Evolutionary conservation across 2,797 vertebrate genomes (phyloP), one percentile per base, ranked within the genome.

Genomic region (Gallinago stenura): DNA sequence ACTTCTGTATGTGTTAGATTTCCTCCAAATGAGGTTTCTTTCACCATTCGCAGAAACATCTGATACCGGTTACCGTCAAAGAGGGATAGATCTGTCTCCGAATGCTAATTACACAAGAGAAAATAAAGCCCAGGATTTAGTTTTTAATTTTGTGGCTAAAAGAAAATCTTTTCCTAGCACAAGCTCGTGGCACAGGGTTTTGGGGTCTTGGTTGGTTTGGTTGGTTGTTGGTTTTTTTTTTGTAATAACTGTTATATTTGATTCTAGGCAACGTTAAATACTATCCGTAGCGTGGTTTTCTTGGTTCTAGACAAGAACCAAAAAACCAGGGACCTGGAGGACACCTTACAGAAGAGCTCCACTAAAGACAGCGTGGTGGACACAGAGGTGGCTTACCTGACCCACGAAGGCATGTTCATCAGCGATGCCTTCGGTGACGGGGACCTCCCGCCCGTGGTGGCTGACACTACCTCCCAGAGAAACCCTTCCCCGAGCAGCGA

Each of bases 391-490:
- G 99, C 99, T 82, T 99, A 99, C 97, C 98, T 99, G 97, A 99
- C 99, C 30, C 99, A 99, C 3, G 99, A 99, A 96, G 99, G 99
- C 76, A 97, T 99, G 97, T 99, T 99, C 95, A 99, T 99, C 95
- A 99, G 99, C 26, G 99, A 99, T 5, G 99, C 99, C 1, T 98
- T 99, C 41, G 89, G 95, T 2, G 98, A 98, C 17, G 98, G 97
- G 18, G 98, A 98, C 77, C 98, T 98, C 87, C 96, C 80, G 2
- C 51, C 95, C 37, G 65, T 86, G 69, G 94, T 87, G 66, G 83
- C 95, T 16, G 97, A 97, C 57, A 53, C 93, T 86, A 81, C 95
- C 94, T 94, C 97, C 84, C 90, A 98, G 26, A 98, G 98, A 95
- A 98, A 98, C 91, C 66, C 89, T 43, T 98, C 90, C 87, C 98